These are phyloP conservation scores for Siderastrea radians DNA, from an alignment of 92 coral and sea anemone genomes.

Conservation along the genomic window DNA sequence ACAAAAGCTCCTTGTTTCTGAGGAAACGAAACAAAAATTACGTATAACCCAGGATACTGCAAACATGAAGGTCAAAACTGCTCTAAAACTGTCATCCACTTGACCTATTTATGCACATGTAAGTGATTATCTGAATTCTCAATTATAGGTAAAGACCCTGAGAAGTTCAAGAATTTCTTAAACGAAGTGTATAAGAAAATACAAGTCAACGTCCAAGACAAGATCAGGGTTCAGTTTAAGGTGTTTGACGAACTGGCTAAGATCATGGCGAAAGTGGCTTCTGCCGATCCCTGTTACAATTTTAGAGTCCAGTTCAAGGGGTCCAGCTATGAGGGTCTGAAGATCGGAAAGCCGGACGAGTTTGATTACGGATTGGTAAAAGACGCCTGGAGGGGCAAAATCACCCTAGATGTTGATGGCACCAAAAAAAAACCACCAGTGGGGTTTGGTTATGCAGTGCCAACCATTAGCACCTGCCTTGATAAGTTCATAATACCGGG, in stretches of 20 bases:
- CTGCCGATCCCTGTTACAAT: constrained; percentile 25
- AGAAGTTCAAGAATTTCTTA: constrained; percentile 14
- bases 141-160: too few species aligned
- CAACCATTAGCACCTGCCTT: constrained; percentile 12
- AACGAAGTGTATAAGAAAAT: constrained; percentile 19
- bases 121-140: too few species aligned
- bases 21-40: too few species aligned
- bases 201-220: constrained; percentile 14
- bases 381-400: constrained; percentile 40
- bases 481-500: background rate
- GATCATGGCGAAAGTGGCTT: constrained; percentile 33
- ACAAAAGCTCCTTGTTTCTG: too few species aligned
- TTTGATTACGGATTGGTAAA: constrained; percentile 47
- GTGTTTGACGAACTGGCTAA: constrained; percentile 1
- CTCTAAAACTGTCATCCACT: too few species aligned
- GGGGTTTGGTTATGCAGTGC: constrained; percentile 26
- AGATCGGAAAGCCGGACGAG: too few species aligned
- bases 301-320: constrained; percentile 52
- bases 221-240: background rate
- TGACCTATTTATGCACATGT: too few species aligned
- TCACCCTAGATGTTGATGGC: constrained; percentile 4
- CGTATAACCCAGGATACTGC: too few species aligned
- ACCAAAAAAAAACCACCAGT: constrained; percentile 25
- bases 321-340: constrained; percentile 34
- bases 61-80: too few species aligned